Conservation (phyloP, 2,888 invertebrate genomes). For the Pteria penguin region DNA sequence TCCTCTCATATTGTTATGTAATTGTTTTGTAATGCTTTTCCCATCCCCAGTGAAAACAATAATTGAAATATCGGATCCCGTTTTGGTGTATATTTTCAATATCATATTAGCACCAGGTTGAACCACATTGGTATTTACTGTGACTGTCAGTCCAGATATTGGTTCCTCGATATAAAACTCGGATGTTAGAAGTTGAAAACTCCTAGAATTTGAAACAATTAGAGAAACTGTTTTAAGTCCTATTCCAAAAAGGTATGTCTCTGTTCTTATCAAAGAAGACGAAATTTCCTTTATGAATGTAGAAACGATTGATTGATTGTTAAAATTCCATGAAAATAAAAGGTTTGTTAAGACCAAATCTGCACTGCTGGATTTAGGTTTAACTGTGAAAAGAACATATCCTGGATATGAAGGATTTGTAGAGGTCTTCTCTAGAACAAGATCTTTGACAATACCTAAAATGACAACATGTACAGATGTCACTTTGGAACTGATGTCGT, state of each 20-base stretch:
- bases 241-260: slow-evolving; percentile 45
- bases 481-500: slow-evolving; percentile 40
- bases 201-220: slow-evolving; percentile 55
- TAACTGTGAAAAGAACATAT: slow-evolving; percentile 27
- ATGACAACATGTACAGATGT: slow-evolving; percentile 21
- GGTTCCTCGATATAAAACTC: slow-evolving; percentile 49
- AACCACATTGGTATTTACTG: slow-evolving; percentile 25
- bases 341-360: slow-evolving; percentile 26
- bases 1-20: slow-evolving; percentile 51
- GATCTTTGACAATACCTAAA: slow-evolving; percentile 20
- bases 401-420: slow-evolving; percentile 41
- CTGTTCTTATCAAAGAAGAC: background rate
- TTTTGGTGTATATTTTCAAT: slow-evolving; percentile 39
- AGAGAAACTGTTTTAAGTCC: slow-evolving; percentile 48
- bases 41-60: slow-evolving; percentile 45
- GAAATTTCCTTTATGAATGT: slow-evolving; percentile 23
- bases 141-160: slow-evolving; percentile 46
- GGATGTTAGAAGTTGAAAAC: slow-evolving; percentile 36
- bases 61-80: slow-evolving; percentile 55
- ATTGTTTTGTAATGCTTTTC: slow-evolving; percentile 18
- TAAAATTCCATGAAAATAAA: slow-evolving; percentile 43
- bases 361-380: background rate
- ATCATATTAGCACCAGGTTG: slow-evolving; percentile 43
- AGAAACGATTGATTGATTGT: slow-evolving; percentile 37
- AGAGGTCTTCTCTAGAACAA: background rate